Conservation (phyloP, 2,113 vertebrate genomes). For the Nannospalax galili region DNA sequence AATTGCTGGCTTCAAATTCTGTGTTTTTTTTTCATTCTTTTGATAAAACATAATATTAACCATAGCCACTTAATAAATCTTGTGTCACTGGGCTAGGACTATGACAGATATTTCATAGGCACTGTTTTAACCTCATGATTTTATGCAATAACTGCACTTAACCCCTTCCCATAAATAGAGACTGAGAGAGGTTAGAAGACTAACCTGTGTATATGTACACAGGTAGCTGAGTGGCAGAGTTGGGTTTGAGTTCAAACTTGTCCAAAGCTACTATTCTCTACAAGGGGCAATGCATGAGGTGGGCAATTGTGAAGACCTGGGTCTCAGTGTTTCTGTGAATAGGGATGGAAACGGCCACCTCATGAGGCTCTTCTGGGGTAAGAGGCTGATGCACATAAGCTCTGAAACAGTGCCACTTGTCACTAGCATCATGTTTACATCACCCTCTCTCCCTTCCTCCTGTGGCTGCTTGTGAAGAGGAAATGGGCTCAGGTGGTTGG, state of each 20-base stretch:
- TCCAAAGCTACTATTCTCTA: not conserved
- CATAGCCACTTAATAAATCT: not conserved
- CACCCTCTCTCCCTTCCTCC: not conserved
- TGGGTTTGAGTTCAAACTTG: not conserved
- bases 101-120: not conserved
- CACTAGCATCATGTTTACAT: conserved; percentile 12
- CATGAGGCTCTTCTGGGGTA: not conserved
- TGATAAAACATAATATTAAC: not conserved
- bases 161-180: not conserved
- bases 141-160: not conserved
- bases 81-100: not conserved
- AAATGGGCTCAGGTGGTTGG: not conserved
- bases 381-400: not conserved
- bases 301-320: not conserved
- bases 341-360: not conserved
- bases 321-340: conserved; percentile 16
- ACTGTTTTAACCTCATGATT: not conserved
- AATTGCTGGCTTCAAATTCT: not conserved
- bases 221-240: not conserved
- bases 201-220: not conserved
- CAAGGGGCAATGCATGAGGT: not conserved
- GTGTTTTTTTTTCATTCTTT: not conserved
- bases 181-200: not conserved
- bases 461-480: not conserved
- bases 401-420: not conserved